Conservation (phyloP, 2,113 vertebrate species). For the Tyrannus savana region DNA sequence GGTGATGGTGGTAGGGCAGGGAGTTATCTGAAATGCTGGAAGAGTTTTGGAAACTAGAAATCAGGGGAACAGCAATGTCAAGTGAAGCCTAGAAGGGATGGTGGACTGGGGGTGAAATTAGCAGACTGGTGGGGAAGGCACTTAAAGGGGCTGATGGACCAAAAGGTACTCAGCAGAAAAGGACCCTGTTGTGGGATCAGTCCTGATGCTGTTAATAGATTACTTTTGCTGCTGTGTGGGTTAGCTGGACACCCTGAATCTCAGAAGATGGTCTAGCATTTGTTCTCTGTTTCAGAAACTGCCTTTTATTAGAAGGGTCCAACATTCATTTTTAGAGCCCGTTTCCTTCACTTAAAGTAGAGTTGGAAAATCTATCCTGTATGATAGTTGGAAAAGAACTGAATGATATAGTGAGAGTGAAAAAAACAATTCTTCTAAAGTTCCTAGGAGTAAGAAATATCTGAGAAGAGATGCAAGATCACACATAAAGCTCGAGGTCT, state of each 20-base stretch:
- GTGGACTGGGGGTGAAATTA: neutral
- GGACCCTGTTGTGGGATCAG: neutral
- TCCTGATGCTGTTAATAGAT: neutral
- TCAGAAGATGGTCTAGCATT: neutral
- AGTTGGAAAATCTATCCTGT: neutral
- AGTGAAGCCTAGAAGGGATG: neutral
- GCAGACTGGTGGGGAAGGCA: neutral
- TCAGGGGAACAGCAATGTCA: neutral
- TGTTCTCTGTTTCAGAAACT: neutral
- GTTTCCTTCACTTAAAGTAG: neutral
- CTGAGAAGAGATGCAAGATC: neutral
- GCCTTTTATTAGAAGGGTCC: neutral
- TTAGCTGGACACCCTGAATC: neutral
- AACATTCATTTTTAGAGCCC: neutral
- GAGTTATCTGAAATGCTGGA: neutral
- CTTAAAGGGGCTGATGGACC: neutral
- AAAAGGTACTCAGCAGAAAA: neutral
- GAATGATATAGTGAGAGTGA: neutral
- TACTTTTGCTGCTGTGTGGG: neutral
- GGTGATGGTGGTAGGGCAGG: neutral
- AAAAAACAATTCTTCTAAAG: neutral
- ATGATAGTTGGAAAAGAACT: neutral
- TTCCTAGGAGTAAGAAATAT: neutral
- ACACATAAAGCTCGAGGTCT: neutral
- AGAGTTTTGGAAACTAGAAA: neutral